A percentile compares a stretch with the other conserved stretches of the same genome.
Conservation (phyloP, 2,888 invertebrate genomes). For the Priocnemis perturbator region DNA sequence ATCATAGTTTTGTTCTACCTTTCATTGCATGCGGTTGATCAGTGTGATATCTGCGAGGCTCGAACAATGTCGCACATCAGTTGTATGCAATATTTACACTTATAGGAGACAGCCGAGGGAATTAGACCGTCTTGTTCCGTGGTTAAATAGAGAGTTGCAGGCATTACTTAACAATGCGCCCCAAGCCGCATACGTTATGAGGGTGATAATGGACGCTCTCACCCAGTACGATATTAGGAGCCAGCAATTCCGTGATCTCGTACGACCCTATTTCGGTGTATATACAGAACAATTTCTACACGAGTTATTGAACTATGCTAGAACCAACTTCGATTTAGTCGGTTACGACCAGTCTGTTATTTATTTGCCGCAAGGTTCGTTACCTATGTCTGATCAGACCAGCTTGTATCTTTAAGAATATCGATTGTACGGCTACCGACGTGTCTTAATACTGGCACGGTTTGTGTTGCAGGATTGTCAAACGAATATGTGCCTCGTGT, state of each 20-base stretch:
- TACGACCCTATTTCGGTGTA: conserved; percentile 83
- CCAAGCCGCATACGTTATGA: conserved; percentile 82
- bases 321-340: conserved; percentile 90
- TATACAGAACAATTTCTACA: conserved; percentile 92
- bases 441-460: neutral
- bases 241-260: conserved; percentile 82
- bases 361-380: conserved; percentile 76
- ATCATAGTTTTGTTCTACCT: no score
- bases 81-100: no score
- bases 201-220: conserved; percentile 83
- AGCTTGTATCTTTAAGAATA: neutral
- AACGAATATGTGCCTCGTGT: conserved; percentile 57
- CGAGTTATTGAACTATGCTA: conserved; percentile 90
- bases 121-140: conserved; percentile 88
- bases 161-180: conserved; percentile 83
- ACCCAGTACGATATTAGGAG: conserved; percentile 82
- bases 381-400: neutral
- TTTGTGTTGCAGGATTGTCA: conserved; percentile 51
- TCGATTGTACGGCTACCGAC: neutral
- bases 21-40: no score
- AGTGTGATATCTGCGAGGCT: neutral
- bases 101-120: conserved; percentile 86
- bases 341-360: conserved; percentile 86
- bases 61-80: neutral
- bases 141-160: conserved; percentile 91